phyloP scores from a whole-genome alignment of 2,797 vertebrate genomes.

The Anguilla megastoma region DNA sequence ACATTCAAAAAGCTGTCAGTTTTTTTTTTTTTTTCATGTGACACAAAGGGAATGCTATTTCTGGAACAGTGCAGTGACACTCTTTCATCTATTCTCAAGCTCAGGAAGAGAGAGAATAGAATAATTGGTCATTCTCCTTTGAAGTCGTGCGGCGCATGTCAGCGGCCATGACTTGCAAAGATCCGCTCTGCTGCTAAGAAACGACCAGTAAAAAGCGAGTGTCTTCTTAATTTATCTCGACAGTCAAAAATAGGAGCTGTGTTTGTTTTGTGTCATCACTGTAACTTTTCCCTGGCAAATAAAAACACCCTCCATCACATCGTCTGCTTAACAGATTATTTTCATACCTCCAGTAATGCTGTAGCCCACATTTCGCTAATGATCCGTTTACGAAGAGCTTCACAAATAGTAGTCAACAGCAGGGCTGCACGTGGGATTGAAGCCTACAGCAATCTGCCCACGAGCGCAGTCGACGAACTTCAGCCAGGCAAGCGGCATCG shows the following conservation, averaged over 20 bases:
- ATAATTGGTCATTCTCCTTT: not conserved
- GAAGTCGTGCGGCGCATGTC: not conserved
- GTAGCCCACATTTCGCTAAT: not conserved
- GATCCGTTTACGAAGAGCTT: not conserved
- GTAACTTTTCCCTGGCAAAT: not conserved
- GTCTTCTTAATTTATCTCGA: not conserved
- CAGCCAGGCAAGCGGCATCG: too few species aligned
- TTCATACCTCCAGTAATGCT: not conserved
- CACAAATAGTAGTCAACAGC: not conserved
- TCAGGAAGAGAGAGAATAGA: not conserved
- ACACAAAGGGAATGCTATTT: not conserved
- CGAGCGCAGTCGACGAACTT: not conserved
- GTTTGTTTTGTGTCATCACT: not conserved
- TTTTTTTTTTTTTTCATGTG: not conserved
- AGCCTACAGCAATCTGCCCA: not conserved
- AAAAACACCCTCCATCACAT: not conserved
- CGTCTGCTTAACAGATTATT: not conserved
- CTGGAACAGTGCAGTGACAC: not conserved
- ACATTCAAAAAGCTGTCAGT: slow-evolving; percentile 10
- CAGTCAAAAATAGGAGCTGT: not conserved
- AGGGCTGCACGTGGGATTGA: not conserved
- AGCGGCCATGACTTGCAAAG: not conserved
- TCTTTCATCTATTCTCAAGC: slow-evolving; percentile 10
- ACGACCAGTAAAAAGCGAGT: not conserved
- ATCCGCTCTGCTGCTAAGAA: not conserved